These are phyloP conservation scores for Leucania comma DNA, from an alignment of 2,888 invertebrate species.

Conservation along the genomic window DNA sequence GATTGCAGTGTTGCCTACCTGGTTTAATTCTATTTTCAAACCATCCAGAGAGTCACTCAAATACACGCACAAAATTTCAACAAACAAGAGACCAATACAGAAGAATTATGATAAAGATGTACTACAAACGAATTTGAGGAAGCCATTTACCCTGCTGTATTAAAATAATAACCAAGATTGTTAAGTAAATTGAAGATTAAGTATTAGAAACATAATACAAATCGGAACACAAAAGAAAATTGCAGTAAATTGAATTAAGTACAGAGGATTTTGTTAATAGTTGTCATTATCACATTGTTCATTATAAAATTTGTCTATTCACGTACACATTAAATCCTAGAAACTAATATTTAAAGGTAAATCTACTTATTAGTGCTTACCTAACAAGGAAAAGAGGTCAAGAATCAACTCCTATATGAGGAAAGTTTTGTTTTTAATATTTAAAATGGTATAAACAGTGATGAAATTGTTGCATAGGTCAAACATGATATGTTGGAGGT, in stretches of 20 bases:
- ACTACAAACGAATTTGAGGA: background rate
- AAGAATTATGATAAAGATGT: background rate
- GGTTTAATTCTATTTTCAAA: no score
- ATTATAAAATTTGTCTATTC: background rate
- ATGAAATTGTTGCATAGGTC: background rate
- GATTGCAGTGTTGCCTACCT: no score
- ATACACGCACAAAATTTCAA: no score
- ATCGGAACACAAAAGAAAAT: background rate
- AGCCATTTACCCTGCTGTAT: background rate
- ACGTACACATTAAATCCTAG: background rate
- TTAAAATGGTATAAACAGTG: conserved; percentile 9
- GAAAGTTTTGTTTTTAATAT: conserved; percentile 6
- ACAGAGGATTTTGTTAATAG: no score
- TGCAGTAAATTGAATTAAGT: no score
- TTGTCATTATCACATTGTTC: no score
- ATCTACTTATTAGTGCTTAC: background rate
- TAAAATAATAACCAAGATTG: background rate
- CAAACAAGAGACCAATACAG: background rate
- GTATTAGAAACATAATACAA: conserved; percentile 8
- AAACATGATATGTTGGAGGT: no score
- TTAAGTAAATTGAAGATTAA: conserved; percentile 16
- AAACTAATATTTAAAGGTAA: background rate
- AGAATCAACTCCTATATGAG: conserved; percentile 1
- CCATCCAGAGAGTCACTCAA: no score
- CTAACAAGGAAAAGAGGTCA: conserved; percentile 27